Evolutionary conservation across 2,888 invertebrate genomes (phyloP), one percentile per base, ranked within the genome.

Genomic region (Sycophila texana): DNA sequence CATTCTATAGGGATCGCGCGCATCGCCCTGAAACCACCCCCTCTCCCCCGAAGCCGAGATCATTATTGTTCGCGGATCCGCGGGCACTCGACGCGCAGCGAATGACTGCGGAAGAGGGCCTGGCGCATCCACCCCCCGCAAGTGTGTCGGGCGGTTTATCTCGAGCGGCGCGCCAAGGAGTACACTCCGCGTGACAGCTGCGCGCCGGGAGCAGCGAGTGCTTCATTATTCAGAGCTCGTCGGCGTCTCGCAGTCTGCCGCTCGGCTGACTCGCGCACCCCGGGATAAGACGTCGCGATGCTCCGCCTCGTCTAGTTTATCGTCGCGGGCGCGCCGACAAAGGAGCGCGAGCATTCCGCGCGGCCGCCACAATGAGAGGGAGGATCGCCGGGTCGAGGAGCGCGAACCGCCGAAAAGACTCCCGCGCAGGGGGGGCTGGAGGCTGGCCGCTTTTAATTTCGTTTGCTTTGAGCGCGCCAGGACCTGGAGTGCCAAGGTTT

Each of bases 221-320:
- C 87, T 89, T 89, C 88, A 89, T 89, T 89, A 89, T 88, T 89
- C 89, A 89, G 87, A 88, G 88, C 87, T 86, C 89, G 88, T 88
- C 86, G 85, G 85, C 88, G 55, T 77, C 77, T 61, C 53, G 61
- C 76, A 70, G 77, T 71, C 70, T 78, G 77, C 72, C 60, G 77
- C 77, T 67, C 53, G 53, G 77, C 61, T 73, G 77, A 39, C 39
- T 60, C 53, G 16, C 55, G 55, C 58, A 39, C 76, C 53, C 39
- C 14, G 39, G 16, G 61, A 61, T 30, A 30, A 61, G 61, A 30
- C 39, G 18, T 26, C 26, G n/a, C n/a, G n/a, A 3, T 30, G 10
- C 30, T 18, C 30, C 39, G 30, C 30, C 14, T 14, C 70, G 39
- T 39, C 39, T 39, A 39, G 39, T 39, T 39, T 39, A 39, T 53